phyloP scores from a whole-genome alignment of 2,113 vertebrate genomes.

The Urocynchramus pylzowi region DNA sequence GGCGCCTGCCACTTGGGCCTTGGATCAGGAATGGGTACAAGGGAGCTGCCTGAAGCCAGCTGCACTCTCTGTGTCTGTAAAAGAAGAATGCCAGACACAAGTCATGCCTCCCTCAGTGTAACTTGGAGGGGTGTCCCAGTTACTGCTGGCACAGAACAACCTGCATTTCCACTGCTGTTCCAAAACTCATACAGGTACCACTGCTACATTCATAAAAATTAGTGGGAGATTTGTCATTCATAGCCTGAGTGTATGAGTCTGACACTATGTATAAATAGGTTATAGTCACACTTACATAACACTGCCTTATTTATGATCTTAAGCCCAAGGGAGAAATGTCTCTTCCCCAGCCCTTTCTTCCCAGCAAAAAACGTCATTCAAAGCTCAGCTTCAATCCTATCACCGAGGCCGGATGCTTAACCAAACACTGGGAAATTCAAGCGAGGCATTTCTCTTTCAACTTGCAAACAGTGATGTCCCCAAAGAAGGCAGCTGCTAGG shows the following conservation, averaged over 20 bases:
- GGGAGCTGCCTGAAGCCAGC: background rate
- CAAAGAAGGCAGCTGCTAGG: background rate
- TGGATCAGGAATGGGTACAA: background rate
- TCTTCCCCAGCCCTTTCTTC: slow-evolving; percentile 19
- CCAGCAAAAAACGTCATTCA: slow-evolving; percentile 18
- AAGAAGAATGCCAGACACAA: background rate
- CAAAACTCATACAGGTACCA: background rate
- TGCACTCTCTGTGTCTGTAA: background rate
- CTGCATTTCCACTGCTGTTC: background rate
- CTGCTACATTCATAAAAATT: background rate
- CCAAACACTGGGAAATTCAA: background rate
- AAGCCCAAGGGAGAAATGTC: slow-evolving; percentile 36
- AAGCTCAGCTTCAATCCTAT: slow-evolving; percentile 26
- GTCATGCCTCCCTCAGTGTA: background rate
- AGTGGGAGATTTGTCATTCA: slow-evolving; percentile 30
- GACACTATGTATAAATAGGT: slow-evolving; percentile 37
- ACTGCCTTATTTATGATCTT: slow-evolving; percentile 45
- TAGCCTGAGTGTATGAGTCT: background rate
- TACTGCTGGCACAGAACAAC: background rate
- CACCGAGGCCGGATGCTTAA: background rate
- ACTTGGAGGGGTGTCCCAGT: background rate
- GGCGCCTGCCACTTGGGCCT: background rate
- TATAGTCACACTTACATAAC: slow-evolving; percentile 51
- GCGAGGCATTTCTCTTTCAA: background rate
- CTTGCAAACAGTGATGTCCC: background rate